Evolutionary conservation across 1,140 invertebrate species (phyloP), one percentile per base, ranked within the genome.

Genomic region (Lordiphosa mommai): DNA sequence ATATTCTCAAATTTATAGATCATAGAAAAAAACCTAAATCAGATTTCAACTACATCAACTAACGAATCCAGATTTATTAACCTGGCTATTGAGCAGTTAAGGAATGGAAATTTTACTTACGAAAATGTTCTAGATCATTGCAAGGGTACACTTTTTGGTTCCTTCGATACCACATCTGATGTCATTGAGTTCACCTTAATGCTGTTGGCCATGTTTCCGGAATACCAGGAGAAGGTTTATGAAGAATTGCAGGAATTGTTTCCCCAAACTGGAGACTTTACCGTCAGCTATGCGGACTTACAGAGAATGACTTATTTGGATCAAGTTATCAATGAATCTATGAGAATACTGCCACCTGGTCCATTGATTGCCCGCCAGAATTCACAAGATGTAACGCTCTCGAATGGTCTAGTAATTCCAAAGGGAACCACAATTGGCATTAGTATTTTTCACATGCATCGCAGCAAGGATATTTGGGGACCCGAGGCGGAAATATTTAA

Each of bases 271-370:
- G 74, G 56, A 8, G 69, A 90, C 46, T 69, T 87, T 17, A 73
- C 90, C 29, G 85, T 90, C 0, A 91, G 89, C 4, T 89, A 90
- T 55, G 88, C 91, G 4, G 91, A 93, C 48, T 56, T 93, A 0
- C 71, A 89, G 13, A 70, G 91, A 43, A 91, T 95, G 91, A 91
- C 90, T 33, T 93, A 93, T 65, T 88, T 93, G 13, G 93, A 93
- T 53, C 90, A 91, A 50, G 91, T 92, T 1, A 89, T 94, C 2
- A 92, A 92, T 66, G 93, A 94, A 84, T 90, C 91, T 5, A 66
- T 93, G 41, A 88, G 93, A 67, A 27, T 86, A 16, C 73, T 87
- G 37, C 55, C 86, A 2, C 33, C 72, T 0, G 33, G 84, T 29
- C 85, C 86, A 0, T 3, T 86, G 0, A 38, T 63, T 0, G 38